These are phyloP conservation scores for Pristionchus japonicus DNA, from an alignment of 2,888 invertebrate species.

Conservation along the genomic window DNA sequence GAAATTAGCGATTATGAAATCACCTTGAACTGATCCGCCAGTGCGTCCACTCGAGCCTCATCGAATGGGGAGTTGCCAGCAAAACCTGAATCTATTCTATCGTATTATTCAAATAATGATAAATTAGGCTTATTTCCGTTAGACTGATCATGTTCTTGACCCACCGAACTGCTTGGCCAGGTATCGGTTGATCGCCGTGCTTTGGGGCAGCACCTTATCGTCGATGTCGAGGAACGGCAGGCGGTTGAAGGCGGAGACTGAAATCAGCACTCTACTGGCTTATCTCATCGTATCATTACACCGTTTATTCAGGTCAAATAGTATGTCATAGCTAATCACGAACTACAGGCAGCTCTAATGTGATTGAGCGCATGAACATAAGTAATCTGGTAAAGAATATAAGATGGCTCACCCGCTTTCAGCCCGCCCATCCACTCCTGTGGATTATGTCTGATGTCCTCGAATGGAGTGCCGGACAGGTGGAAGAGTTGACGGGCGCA, in stretches of 20 bases:
- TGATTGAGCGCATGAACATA: too few species aligned
- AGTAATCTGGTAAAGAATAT: too few species aligned
- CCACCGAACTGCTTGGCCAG: conserved; percentile 1
- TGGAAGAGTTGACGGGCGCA: conserved; percentile 3
- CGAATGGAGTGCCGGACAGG: conserved; percentile 22
- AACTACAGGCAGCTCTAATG: too few species aligned
- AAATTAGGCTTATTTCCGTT: neutral
- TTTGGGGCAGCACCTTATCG: neutral
- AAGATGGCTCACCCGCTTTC: too few species aligned
- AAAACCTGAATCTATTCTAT: neutral
- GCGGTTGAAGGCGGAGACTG: neutral
- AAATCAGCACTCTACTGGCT: too few species aligned
- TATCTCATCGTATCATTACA: too few species aligned
- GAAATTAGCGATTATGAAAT: neutral
- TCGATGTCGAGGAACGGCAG: conserved; percentile 8
- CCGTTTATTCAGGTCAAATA: too few species aligned
- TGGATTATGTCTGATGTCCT: neutral
- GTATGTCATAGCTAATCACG: too few species aligned
- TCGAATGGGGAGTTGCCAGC: conserved; percentile 5
- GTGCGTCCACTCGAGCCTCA: neutral
- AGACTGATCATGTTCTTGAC: neutral
- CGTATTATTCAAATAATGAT: neutral
- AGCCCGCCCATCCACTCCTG: conserved; percentile 34
- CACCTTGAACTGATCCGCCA: conserved; percentile 9
- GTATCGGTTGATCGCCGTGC: neutral